Evolutionary conservation across 2,113 vertebrate species (phyloP).

Genomic region (Grammomys dolichurus): DNA sequence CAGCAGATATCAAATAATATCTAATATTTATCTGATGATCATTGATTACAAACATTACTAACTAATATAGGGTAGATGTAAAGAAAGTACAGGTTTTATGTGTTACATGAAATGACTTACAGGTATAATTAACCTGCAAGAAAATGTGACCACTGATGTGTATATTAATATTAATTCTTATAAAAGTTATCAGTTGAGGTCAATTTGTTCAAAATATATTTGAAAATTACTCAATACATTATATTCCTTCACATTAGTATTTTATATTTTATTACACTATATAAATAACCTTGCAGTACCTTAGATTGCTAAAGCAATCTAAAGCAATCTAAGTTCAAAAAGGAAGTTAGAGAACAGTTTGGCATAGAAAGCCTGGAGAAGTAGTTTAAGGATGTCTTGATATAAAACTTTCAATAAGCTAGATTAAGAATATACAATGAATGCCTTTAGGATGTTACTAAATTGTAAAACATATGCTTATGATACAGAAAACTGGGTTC

Average conservation of each 20-base stretch:
- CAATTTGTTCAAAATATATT: neutral
- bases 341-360: neutral
- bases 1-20: neutral
- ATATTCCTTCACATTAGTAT: neutral
- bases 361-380: neutral
- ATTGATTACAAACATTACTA: neutral
- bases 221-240: neutral
- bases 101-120: neutral
- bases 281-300: neutral
- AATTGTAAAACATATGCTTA: neutral
- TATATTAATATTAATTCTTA: neutral
- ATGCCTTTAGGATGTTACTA: fast-evolving
- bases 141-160: neutral
- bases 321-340: too few species aligned
- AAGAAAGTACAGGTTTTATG: neutral
- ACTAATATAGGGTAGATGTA: neutral
- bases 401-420: neutral
- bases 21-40: neutral
- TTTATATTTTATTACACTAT: neutral
- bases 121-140: neutral
- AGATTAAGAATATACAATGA: neutral
- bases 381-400: neutral
- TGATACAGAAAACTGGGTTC: neutral
- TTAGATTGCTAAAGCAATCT: neutral
- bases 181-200: neutral